Percentiles rank a stretch among this genome's conserved stretches.
Conservation (phyloP, 64 coral and sea anemone species). For the Stichodactyla mertensii region DNA sequence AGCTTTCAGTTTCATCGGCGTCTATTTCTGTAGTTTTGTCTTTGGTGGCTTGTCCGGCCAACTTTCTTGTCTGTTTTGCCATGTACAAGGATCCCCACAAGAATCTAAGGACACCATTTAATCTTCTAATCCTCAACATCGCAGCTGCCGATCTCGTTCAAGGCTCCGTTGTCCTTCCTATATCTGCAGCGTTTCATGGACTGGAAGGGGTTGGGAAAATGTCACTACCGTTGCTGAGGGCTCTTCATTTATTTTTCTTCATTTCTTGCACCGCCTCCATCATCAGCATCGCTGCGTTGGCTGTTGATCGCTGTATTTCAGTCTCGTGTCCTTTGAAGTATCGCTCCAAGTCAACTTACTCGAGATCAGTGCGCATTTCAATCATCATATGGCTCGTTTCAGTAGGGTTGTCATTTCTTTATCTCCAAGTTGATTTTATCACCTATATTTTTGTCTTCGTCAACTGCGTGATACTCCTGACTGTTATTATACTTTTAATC, state of each 20-base stretch:
- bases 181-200: slow-evolving; percentile 54
- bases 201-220: slow-evolving; percentile 48
- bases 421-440: slow-evolving; percentile 77
- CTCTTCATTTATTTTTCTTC: slow-evolving; percentile 71
- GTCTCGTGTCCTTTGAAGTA: slow-evolving; percentile 64
- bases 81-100: slow-evolving; percentile 72
- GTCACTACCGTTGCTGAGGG: slow-evolving; percentile 34
- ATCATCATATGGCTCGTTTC: slow-evolving; percentile 57
- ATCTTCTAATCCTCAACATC: slow-evolving; percentile 74
- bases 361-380: slow-evolving; percentile 41
- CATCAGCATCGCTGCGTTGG: slow-evolving; percentile 63
- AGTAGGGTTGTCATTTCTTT: slow-evolving; percentile 32
- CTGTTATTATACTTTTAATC: slow-evolving; percentile 44
- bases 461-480: slow-evolving; percentile 65
- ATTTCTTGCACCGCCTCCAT: slow-evolving; percentile 81
- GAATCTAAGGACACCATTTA: slow-evolving; percentile 76
- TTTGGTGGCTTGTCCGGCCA: slow-evolving; percentile 49
- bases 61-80: slow-evolving; percentile 69
- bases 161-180: slow-evolving; percentile 49
- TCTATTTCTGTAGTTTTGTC: slow-evolving; percentile 52
- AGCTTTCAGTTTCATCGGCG: slow-evolving; percentile 55
- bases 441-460: slow-evolving; percentile 71
- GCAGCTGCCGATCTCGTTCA: slow-evolving; percentile 66
- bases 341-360: slow-evolving; percentile 28
- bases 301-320: slow-evolving; percentile 63